These are phyloP conservation scores for Hippolais icterina DNA, from an alignment of 2,113 vertebrate species.

Conservation along the genomic window DNA sequence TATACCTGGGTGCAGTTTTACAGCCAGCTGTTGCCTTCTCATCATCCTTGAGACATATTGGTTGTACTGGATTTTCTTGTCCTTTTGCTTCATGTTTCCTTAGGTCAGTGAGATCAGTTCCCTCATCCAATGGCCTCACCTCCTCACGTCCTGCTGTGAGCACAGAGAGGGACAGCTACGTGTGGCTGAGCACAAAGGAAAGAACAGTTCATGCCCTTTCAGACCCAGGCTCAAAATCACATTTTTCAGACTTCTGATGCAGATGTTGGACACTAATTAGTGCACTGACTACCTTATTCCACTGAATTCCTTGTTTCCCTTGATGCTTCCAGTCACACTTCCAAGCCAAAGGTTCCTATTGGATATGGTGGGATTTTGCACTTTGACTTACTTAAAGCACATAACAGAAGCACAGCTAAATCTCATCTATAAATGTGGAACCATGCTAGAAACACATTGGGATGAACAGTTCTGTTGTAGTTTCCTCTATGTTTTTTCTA, in stretches of 20 bases:
- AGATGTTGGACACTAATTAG: not conserved
- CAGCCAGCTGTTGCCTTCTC: not conserved
- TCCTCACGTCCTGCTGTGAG: not conserved
- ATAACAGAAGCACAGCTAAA: not conserved
- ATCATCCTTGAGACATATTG: not conserved
- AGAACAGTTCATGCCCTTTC: not conserved
- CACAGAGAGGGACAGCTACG: rapidly evolving
- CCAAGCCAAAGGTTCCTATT: not conserved
- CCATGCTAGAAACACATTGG: not conserved
- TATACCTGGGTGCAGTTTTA: not conserved
- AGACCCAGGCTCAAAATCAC: not conserved
- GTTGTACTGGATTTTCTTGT: not conserved
- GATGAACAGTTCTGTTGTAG: not conserved
- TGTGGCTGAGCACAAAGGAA: not conserved
- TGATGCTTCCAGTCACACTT: not conserved
- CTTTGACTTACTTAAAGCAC: not conserved
- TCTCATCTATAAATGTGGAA: not conserved
- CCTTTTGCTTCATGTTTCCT: not conserved
- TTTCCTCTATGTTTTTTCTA: not conserved
- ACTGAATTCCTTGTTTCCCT: not conserved
- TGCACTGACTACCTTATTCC: not conserved
- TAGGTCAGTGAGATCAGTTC: not conserved
- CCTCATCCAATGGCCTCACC: not conserved
- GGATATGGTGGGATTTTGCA: not conserved
- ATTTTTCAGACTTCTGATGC: not conserved